Base-by-base conservation (phyloP, 2,888 invertebrate genomes). In the Himalopsyche tibetana region DNA sequence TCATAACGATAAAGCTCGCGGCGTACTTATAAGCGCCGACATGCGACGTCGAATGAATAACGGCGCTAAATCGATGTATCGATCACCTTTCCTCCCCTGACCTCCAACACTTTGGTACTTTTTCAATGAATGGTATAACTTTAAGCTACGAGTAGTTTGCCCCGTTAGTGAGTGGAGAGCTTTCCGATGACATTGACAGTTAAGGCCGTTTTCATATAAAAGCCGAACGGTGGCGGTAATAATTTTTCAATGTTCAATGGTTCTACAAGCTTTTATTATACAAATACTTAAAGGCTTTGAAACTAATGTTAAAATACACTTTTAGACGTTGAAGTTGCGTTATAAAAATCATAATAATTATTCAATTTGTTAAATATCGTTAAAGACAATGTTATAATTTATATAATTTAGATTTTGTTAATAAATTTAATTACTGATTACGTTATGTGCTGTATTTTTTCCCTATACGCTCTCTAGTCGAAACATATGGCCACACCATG, bases 11-110 rank as follows among this genome's bases (percentile, higher is more conserved):
- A 63, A 63, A 63, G 63, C 63, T 63, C 28, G 4, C 19, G 63
- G 8, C 63, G 19, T 63, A 28, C 19, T 63, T 19, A 51, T 51
- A 63, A 63, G 19, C 19, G 63, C n/a, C 63, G 28, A 63, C 63
- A 63, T 63, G 63, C 63, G 63, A 63, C 63, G 63, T 19, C 63
- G 15, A 63, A 63, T 63, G 28, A 63, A 28, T 63, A 63, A 63
- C 19, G 63, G 19, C 63, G 63, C 19, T 19, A 63, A 63, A 63
- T 63, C 63, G 63, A 63, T 63, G 63, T 63, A 63, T 63, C 63
- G 63, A 63, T 63, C 63, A 63, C 63, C 12, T 63, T 56, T 56
- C 56, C 17, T 63, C n/a, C 19, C 63, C 11, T 63, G 63, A 63
- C 63, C 63, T 63, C 63, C 63, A 28, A 63, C 11, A 19, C 28